Conservation (phyloP, 2,888 invertebrate species). For the Clanis bilineata region DNA sequence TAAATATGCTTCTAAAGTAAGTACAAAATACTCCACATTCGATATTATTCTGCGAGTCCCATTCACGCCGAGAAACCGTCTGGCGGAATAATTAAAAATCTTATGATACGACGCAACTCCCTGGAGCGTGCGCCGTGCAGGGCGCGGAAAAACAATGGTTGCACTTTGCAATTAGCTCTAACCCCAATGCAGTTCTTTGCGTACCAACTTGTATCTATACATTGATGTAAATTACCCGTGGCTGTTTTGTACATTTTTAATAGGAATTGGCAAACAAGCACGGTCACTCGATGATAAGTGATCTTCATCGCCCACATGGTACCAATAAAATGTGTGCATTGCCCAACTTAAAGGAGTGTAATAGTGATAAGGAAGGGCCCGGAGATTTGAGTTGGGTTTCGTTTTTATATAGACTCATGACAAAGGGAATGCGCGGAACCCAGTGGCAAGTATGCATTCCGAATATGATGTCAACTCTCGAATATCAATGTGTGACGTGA, state of each 20-base stretch:
- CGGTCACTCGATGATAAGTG: too few relatives aligned
- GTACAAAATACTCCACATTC: conserved; percentile 13
- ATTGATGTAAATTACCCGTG: conserved; percentile 4
- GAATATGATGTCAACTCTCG: too few relatives aligned
- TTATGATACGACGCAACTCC: conserved; percentile 33
- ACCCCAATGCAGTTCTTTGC: conserved; percentile 38
- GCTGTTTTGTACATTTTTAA: neutral
- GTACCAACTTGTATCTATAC: conserved; percentile 13
- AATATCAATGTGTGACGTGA: too few relatives aligned
- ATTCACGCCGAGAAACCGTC: conserved; percentile 31
- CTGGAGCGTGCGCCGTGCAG: conserved; percentile 43
- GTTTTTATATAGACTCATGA: too few relatives aligned
- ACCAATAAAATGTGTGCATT: too few relatives aligned
- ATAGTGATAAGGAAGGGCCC: too few relatives aligned
- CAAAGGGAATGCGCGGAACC: too few relatives aligned
- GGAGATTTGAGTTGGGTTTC: too few relatives aligned
- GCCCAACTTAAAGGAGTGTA: too few relatives aligned
- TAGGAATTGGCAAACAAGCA: too few relatives aligned
- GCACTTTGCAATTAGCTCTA: conserved; percentile 71
- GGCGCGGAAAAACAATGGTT: conserved; percentile 60
- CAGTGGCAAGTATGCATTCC: too few relatives aligned
- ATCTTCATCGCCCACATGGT: too few relatives aligned
- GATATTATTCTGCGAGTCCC: conserved; percentile 23
- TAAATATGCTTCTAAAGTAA: neutral
- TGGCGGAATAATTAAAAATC: conserved; percentile 52